Percentiles rank a stretch among this genome's conserved stretches.
Conservation (phyloP, 2,113 vertebrate species). For the Megaptera novaeangliae region DNA sequence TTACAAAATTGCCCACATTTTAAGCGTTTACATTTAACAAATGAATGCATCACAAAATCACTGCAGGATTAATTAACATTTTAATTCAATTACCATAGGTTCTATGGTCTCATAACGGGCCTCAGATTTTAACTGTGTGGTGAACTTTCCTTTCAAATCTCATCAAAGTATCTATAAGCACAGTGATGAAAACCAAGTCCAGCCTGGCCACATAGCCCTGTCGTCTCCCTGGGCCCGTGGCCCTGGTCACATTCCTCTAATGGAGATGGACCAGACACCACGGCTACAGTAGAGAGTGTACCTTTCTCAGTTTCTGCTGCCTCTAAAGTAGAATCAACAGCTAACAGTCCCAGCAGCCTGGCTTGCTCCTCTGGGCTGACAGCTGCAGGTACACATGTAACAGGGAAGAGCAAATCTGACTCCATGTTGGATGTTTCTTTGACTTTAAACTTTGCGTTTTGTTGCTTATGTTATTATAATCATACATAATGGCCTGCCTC, state of each 20-base stretch:
- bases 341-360: not conserved
- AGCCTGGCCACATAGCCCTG: not conserved
- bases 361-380: not conserved
- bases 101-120: not conserved
- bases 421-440: too few species aligned
- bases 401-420: too few species aligned
- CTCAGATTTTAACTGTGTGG: too few species aligned
- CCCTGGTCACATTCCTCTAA: not conserved
- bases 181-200: not conserved
- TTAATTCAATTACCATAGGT: not conserved
- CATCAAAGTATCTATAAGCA: not conserved
- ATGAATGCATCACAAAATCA: not conserved
- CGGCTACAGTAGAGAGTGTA: not conserved
- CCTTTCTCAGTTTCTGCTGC: not conserved
- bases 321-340: not conserved
- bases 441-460: too few species aligned
- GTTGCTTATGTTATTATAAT: too few species aligned
- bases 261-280: not conserved
- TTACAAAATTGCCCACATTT: not conserved
- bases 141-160: not conserved
- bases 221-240: not conserved
- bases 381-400: too few species aligned
- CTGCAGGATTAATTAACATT: not conserved
- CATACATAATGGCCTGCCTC: too few species aligned
- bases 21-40: not conserved